phyloP scores from a whole-genome alignment of 2,797 vertebrate species.

The Erethizon dorsatum region DNA sequence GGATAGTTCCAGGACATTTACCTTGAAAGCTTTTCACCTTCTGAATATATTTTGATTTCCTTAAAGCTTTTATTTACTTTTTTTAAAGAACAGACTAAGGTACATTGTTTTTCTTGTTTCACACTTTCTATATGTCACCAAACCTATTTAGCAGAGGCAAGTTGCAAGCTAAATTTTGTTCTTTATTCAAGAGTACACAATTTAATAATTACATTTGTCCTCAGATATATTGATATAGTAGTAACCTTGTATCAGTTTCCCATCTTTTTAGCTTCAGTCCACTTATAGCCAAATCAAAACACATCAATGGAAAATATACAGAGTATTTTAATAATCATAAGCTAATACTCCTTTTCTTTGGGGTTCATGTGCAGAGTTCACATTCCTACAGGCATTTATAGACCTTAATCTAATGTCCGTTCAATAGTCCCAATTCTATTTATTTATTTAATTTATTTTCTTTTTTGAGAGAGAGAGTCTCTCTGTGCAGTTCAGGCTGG shows the following conservation, averaged over 20 bases:
- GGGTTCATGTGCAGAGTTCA: conserved; percentile 46
- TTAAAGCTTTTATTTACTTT: conserved; percentile 21
- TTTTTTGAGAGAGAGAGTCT: not conserved
- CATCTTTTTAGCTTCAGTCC: not conserved
- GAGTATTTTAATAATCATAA: conserved; percentile 52
- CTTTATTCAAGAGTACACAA: not conserved
- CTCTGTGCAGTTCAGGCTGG: not conserved
- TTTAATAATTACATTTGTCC: conserved; percentile 54
- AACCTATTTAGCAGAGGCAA: conserved; percentile 9
- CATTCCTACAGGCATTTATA: conserved; percentile 42
- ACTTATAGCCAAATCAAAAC: conserved; percentile 39
- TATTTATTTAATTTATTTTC: not conserved
- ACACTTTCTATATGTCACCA: not conserved
- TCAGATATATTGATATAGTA: not conserved
- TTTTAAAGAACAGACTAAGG: conserved; percentile 25
- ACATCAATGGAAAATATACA: conserved; percentile 1
- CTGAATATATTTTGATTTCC: conserved; percentile 35
- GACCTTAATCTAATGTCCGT: conserved; percentile 20
- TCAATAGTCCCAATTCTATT: not conserved
- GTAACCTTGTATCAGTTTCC: conserved; percentile 36
- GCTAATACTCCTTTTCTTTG: conserved; percentile 52
- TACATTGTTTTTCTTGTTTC: conserved; percentile 49
- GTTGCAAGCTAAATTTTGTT: conserved; percentile 45
- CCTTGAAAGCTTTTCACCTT: conserved; percentile 9
- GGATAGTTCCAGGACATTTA: conserved; percentile 7